Percentiles rank a stretch among this genome's conserved stretches.
phyloP scores from a whole-genome alignment of 1,140 invertebrate genomes.

The Drosophila takahashii region DNA sequence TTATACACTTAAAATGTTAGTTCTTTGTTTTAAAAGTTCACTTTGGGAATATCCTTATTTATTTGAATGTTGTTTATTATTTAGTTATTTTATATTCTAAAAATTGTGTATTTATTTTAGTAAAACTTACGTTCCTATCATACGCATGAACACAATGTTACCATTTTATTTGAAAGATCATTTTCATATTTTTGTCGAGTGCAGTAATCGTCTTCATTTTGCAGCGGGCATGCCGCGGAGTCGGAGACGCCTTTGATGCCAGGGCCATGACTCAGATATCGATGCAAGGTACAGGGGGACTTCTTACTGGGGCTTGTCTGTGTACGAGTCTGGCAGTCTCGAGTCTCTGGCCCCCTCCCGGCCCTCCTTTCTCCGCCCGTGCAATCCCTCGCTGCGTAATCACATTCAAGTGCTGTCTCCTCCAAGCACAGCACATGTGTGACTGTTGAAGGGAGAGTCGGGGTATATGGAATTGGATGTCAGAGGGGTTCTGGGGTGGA shows the following conservation, averaged over 20 bases:
- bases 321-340: constrained; percentile 51
- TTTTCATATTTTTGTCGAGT: constrained; percentile 2
- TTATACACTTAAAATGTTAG: constrained; percentile 3
- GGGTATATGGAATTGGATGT: neutral
- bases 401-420: constrained; percentile 75
- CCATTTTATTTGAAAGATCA: neutral
- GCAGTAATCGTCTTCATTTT: constrained; percentile 74
- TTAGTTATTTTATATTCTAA: too few species aligned
- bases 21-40: neutral
- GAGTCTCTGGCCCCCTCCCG: constrained; percentile 26
- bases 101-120: too few species aligned
- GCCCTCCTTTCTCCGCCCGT: constrained; percentile 11
- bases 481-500: constrained; percentile 6
- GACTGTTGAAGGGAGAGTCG: constrained; percentile 17
- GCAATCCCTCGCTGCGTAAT: constrained; percentile 80
- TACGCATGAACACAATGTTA: too few species aligned
- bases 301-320: constrained; percentile 40
- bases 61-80: too few species aligned
- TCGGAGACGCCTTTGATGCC: constrained; percentile 80
- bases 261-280: constrained; percentile 69
- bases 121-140: too few species aligned
- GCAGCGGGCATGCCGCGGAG: constrained; percentile 59
- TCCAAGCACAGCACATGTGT: constrained; percentile 62
- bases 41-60: too few species aligned
- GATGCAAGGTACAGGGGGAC: constrained; percentile 26